phyloP scores from a whole-genome alignment of 2,113 vertebrate genomes.

The Hippolais icterina region DNA sequence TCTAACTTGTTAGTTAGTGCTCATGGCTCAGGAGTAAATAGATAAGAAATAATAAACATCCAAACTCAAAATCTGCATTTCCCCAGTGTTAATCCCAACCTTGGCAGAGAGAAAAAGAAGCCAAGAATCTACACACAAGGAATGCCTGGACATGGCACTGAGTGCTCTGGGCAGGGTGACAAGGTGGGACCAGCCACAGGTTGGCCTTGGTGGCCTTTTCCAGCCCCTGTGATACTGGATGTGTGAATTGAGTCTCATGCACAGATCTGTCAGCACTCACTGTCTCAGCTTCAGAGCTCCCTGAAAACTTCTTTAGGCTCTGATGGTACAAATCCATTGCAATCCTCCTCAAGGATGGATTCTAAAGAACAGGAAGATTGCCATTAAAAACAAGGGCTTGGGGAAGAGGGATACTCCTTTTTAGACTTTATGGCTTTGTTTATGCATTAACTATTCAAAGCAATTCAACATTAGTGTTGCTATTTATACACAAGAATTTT shows the following conservation, averaged over 20 bases:
- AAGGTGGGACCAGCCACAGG: not conserved
- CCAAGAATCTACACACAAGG: not conserved
- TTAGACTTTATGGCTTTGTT: not conserved
- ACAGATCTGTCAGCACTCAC: not conserved
- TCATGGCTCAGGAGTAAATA: too few species aligned
- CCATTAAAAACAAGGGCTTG: not conserved
- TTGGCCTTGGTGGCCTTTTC: not conserved
- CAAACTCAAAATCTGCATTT: too few species aligned
- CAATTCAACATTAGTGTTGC: not conserved
- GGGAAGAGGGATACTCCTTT: not conserved
- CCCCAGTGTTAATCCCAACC: too few species aligned
- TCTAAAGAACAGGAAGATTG: not conserved
- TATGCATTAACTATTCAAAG: not conserved
- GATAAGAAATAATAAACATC: too few species aligned
- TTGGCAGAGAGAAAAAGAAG: too few species aligned
- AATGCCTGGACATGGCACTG: accelerated
- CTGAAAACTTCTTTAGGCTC: not conserved
- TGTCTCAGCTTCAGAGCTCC: not conserved
- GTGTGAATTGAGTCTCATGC: too few species aligned
- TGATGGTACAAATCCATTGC: not conserved
- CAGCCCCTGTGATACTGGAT: not conserved
- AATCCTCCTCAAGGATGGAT: not conserved
- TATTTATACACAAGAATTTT: not conserved
- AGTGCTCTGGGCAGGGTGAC: not conserved
- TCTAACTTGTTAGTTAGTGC: too few species aligned